Evolutionary conservation across 2,113 vertebrate genomes (phyloP).

Genomic region (Micronycteris hirsuta): DNA sequence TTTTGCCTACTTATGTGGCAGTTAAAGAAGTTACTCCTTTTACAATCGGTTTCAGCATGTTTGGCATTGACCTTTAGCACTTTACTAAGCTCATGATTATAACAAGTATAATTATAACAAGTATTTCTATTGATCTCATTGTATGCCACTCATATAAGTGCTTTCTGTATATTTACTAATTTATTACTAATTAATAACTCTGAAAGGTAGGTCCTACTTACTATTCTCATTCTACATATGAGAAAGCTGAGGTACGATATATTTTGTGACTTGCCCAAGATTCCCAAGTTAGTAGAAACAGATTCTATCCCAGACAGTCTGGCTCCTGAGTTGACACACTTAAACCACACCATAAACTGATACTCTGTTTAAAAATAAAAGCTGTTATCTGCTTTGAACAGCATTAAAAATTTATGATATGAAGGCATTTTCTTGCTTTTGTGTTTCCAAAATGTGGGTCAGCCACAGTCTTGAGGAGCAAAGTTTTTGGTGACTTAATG

Average conservation of each 20-base stretch:
- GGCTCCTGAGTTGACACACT: background rate
- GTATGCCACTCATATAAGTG: background rate
- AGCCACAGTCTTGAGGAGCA: background rate
- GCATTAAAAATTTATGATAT: conserved; percentile 35
- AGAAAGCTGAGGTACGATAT: background rate
- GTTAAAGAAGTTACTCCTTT: background rate
- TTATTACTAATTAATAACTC: background rate
- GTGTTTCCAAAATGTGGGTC: conserved; percentile 1
- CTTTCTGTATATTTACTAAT: background rate
- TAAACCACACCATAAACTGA: background rate
- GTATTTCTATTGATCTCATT: background rate
- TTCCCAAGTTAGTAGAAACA: background rate
- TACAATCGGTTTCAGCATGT: background rate
- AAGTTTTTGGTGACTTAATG: background rate
- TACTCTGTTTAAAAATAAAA: conserved; percentile 34
- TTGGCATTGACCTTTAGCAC: background rate
- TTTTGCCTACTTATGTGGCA: background rate
- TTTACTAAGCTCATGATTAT: background rate
- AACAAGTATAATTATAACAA: background rate
- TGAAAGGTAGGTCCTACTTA: background rate
- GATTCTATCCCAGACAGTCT: background rate
- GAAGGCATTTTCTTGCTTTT: conserved; percentile 16
- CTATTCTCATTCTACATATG: background rate
- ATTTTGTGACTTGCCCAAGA: background rate
- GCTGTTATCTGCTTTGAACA: background rate